Evolutionary conservation across 2,113 vertebrate genomes (phyloP).

Genomic region (Cynopterus brachyotis): DNA sequence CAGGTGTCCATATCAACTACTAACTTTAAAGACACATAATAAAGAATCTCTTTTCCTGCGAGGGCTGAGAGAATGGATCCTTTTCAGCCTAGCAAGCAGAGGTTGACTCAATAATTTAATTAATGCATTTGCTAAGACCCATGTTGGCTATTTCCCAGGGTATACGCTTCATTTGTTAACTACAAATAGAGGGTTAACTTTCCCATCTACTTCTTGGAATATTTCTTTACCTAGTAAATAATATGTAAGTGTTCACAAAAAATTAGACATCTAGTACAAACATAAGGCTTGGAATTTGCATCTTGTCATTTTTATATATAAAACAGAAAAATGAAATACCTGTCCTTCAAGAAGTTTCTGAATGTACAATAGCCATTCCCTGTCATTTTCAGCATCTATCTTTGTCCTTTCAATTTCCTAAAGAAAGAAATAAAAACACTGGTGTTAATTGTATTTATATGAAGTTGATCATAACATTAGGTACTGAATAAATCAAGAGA

Average conservation of each 20-base stretch:
- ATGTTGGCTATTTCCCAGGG: conserved; percentile 66
- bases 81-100: conserved; percentile 79
- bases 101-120: conserved; percentile 84
- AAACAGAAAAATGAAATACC: conserved; percentile 81
- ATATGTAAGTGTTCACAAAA: conserved; percentile 44
- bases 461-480: background rate
- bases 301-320: conserved; percentile 53
- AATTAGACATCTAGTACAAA: conserved; percentile 4
- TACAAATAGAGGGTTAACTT: conserved; percentile 72
- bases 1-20: conserved; percentile 90
- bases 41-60: conserved; percentile 84
- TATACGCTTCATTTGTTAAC: conserved; percentile 73
- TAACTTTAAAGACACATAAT: conserved; percentile 88
- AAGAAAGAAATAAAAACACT: conserved; percentile 57
- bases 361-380: conserved; percentile 89
- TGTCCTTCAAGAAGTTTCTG: conserved; percentile 91
- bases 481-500: background rate
- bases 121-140: conserved; percentile 83
- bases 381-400: conserved; percentile 83
- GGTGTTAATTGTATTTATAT: background rate
- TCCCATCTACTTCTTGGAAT: conserved; percentile 45
- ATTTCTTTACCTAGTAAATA: conserved; percentile 65
- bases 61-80: conserved; percentile 81
- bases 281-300: conserved; percentile 27
- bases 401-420: conserved; percentile 83